phyloP scores from a whole-genome alignment of 2,888 invertebrate species.

The Euspilapteryx auroguttella region DNA sequence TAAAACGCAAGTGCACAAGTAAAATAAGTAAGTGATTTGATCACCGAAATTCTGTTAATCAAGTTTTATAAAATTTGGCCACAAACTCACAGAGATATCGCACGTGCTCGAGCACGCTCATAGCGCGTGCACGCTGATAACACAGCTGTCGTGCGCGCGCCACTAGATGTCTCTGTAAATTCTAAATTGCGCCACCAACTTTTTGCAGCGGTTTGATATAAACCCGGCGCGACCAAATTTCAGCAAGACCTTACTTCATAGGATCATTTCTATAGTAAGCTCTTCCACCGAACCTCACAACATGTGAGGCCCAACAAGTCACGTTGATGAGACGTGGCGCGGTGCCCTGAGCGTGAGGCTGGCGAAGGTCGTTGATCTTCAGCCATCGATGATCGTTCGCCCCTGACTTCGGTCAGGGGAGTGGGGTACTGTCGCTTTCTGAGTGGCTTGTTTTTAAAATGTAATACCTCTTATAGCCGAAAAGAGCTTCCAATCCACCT shows the following conservation, averaged over 20 bases:
- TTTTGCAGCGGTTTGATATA: background rate
- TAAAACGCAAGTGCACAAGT: too few relatives aligned
- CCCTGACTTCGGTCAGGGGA: constrained; percentile 8
- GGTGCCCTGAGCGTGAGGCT: constrained; percentile 15
- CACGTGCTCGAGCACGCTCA: too few relatives aligned
- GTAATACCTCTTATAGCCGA: too few relatives aligned
- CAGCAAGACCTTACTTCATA: constrained; percentile 14
- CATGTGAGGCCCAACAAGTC: constrained; percentile 11
- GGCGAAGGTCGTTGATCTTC: constrained; percentile 9
- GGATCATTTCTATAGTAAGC: too few relatives aligned
- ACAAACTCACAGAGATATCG: too few relatives aligned
- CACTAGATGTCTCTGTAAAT: constrained; percentile 1
- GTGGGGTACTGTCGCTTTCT: constrained; percentile 13
- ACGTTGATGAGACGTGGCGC: constrained; percentile 16
- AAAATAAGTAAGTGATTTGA: too few relatives aligned
- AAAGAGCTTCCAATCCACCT: too few relatives aligned
- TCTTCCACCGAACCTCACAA: constrained; percentile 12
- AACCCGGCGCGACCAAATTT: background rate
- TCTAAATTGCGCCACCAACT: constrained; percentile 1
- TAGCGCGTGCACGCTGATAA: background rate
- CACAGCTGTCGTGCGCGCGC: background rate
- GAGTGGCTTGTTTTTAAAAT: constrained; percentile 10
- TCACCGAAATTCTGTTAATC: too few relatives aligned
- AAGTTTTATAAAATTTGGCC: too few relatives aligned
- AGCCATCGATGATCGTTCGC: constrained; percentile 18